Evolutionary conservation across 2,888 invertebrate genomes (phyloP), one percentile per base, ranked within the genome.

Genomic region (Sminthurinus aureus): DNA sequence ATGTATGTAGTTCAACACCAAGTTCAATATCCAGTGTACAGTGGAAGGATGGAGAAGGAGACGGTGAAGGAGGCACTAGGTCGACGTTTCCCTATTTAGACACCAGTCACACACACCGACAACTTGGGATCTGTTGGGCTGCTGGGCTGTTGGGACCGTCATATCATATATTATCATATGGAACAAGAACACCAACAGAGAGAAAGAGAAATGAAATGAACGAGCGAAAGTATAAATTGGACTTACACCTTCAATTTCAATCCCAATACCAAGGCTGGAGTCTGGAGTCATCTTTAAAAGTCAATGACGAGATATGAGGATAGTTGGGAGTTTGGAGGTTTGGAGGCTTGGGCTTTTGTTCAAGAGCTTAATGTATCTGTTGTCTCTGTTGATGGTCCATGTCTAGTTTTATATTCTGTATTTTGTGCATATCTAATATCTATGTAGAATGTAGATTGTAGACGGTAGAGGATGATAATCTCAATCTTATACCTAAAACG

Each of bases 211-310:
- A 50, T 11, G 38, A 79, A 79, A 38, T 69, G 24, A 50, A 24
- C 38, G 20, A 79, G 69, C 50, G 50, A 69, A 79, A 66, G 67
- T 67, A 24, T 24, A 71, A 71, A 71, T 71, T 13, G 58, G 58
- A 71, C 24, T 24, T 71, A 71, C 20, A 71, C 24, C 24, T 26
- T 71, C 13, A 69, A 15, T 64, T 2, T 15, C 64, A n/a, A 15
- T 64, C 0, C 64, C 64, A 64, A 18, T 64, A 18, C 9, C n/a
- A 71, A 22, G 2, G 0, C 71, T 24, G 4, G 2, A 71, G 2
- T 24, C 71, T 24, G 4, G 2, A 71, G 24, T 24, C 24, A 71
- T 71, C 22, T 71, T 71, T 22, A 26, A 26, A 71, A 24, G 26
- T 15, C 15, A 24, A 71, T 71, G 71, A 71, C 71, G 71, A 71